Percentiles rank a stretch among this genome's conserved stretches.
Evolutionary conservation across 2,888 invertebrate species (phyloP).

Genomic region (Holacanthella duospinosa): DNA sequence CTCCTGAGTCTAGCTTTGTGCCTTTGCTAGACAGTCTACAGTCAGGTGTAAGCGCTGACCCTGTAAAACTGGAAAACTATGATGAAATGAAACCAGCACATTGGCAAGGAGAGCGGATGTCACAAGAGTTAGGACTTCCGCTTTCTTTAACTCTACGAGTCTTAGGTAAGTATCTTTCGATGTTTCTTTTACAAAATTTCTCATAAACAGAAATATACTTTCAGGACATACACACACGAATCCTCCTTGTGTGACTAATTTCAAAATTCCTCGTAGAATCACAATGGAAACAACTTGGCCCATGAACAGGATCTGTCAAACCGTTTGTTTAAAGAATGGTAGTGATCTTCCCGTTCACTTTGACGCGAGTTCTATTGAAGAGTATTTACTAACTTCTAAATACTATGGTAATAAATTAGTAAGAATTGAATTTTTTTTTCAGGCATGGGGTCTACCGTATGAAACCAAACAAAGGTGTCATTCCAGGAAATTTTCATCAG

Average conservation of each 20-base stretch:
- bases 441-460: constrained; percentile 12
- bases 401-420: not conserved
- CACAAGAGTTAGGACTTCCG: constrained; percentile 19
- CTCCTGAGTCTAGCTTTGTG: too few species aligned
- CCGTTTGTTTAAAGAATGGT: constrained; percentile 24
- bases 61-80: too few species aligned
- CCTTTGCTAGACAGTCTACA: too few species aligned
- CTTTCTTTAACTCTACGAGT: constrained; percentile 20
- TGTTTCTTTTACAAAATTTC: not conserved
- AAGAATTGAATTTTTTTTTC: not conserved
- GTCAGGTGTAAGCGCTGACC: too few species aligned
- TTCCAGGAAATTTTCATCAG: constrained; percentile 25
- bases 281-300: constrained; percentile 25
- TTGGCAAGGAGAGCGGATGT: too few species aligned
- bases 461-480: constrained; percentile 20
- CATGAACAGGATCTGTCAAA: constrained; percentile 15
- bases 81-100: too few species aligned
- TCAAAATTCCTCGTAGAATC: constrained; percentile 17
- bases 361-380: constrained; percentile 16
- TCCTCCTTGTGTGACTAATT: constrained; percentile 3
- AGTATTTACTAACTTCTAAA: constrained; percentile 7
- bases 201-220: not conserved
- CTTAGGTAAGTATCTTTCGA: constrained; percentile 18
- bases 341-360: constrained; percentile 26
- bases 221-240: constrained; percentile 13